phyloP scores from a whole-genome alignment of 2,888 invertebrate genomes.

The Drosophila fulvimacula region DNA sequence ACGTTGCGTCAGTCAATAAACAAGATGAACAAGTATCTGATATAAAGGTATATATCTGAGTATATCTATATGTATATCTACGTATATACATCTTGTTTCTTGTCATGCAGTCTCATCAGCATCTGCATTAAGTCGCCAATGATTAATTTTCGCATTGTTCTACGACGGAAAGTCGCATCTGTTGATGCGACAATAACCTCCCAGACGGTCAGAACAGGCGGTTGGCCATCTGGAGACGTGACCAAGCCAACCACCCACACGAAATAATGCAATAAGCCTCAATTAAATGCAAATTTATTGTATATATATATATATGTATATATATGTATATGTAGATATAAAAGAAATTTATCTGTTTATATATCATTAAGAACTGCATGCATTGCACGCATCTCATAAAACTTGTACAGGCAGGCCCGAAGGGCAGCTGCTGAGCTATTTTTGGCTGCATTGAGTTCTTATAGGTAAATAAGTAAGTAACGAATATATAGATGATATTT shows the following conservation, averaged over 20 bases:
- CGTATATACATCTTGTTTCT: constrained; percentile 16
- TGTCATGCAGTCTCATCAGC: constrained; percentile 30
- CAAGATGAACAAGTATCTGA: constrained; percentile 53
- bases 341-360: constrained; percentile 1
- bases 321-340: not conserved
- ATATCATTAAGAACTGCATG: constrained; percentile 9
- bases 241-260: constrained; percentile 32
- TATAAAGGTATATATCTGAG: constrained; percentile 21
- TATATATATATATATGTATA: constrained; percentile 21
- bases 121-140: constrained; percentile 60
- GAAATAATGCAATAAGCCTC: constrained; percentile 68
- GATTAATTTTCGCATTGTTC: constrained; percentile 74
- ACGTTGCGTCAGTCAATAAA: constrained; percentile 57
- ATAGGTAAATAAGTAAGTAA: not conserved
- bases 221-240: constrained; percentile 46
- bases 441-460: not conserved
- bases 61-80: constrained; percentile 19
- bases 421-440: not conserved
- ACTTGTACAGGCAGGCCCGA: not conserved
- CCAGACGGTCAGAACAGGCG: constrained; percentile 41
- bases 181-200: constrained; percentile 71
- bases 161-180: constrained; percentile 59
- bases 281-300: constrained; percentile 77
- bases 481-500: not conserved
- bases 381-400: not conserved